phyloP scores from a whole-genome alignment of 30 jellyfish, hydroid and myxozoan species.

The Phacellophora camtschatica region DNA sequence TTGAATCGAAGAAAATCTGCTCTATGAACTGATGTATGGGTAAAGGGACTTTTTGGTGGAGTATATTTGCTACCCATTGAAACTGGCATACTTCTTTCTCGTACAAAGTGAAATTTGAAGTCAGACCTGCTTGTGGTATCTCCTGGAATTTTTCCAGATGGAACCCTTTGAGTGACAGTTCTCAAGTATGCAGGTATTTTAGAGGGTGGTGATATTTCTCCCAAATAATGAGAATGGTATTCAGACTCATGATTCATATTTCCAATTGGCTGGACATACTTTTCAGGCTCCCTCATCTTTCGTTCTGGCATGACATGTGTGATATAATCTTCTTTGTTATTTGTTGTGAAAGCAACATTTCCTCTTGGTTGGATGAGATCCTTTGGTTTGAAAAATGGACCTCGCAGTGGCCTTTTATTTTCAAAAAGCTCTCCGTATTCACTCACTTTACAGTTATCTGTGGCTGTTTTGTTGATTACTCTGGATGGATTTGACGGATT shows the following conservation, averaged over 20 bases:
- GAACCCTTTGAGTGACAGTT: conserved; percentile 47
- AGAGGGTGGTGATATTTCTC: conserved; percentile 55
- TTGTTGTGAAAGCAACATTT: conserved; percentile 15
- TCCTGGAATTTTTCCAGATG: conserved; percentile 52
- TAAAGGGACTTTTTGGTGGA: conserved; percentile 73
- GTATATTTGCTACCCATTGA: conserved; percentile 20
- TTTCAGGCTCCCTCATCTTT: conserved; percentile 28
- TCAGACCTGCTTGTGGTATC: conserved; percentile 40
- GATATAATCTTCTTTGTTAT: conserved; percentile 22
- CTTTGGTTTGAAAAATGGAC: conserved; percentile 53
- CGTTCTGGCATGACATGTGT: conserved; percentile 19
- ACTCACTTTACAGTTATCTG: conserved; percentile 53
- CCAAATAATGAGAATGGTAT: conserved; percentile 38
- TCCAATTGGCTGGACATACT: conserved; percentile 48
- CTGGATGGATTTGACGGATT: conserved; percentile 41
- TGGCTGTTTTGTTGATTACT: conserved; percentile 50
- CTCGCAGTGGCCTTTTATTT: conserved; percentile 43
- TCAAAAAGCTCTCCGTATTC: conserved; percentile 64
- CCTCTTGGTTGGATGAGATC: conserved; percentile 54
- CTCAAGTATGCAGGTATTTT: conserved; percentile 44
- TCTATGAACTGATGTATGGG: conserved; percentile 38
- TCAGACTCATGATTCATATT: conserved; percentile 59
- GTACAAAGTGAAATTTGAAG: conserved; percentile 12
- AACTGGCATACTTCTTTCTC: conserved; percentile 15
- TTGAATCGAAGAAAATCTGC: conserved; percentile 59